Evolutionary conservation across 92 coral and sea anemone genomes (phyloP).

Genomic region (Paramuricea clavata): DNA sequence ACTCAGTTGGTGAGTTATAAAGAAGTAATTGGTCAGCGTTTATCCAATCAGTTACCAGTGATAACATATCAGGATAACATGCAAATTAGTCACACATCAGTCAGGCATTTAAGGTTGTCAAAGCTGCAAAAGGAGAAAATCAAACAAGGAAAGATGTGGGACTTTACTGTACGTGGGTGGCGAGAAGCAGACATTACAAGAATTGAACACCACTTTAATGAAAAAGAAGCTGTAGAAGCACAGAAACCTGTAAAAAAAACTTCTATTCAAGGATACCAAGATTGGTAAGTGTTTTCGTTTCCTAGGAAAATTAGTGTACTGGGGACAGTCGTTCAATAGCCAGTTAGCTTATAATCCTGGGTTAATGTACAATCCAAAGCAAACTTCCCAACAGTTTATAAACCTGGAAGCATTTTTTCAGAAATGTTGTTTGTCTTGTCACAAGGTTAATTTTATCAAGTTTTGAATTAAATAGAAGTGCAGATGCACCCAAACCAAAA

Average conservation of each 20-base stretch:
- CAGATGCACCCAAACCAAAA: too few species aligned
- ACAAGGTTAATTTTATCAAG: too few species aligned
- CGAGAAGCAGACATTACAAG: conserved; percentile 39
- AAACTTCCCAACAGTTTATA: too few species aligned
- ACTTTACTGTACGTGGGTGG: conserved; percentile 49
- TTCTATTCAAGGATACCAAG: conserved; percentile 31
- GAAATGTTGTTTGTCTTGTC: too few species aligned
- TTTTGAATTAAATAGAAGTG: too few species aligned
- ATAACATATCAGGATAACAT: conserved; percentile 48
- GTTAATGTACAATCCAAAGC: too few species aligned
- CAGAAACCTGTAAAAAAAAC: conserved; percentile 23
- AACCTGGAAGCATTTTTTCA: too few species aligned
- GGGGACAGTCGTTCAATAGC: too few species aligned
- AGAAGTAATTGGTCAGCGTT: conserved; percentile 15
- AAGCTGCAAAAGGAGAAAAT: too few species aligned
- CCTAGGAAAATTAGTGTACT: neutral
- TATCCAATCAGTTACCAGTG: neutral
- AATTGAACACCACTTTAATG: conserved; percentile 23
- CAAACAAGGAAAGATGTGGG: too few species aligned
- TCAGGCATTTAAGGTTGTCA: conserved; percentile 46
- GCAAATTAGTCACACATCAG: conserved; percentile 37
- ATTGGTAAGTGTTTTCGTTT: conserved; percentile 23
- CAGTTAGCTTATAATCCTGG: neutral
- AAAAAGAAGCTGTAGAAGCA: conserved; percentile 33
- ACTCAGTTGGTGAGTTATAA: conserved; percentile 18